A percentile compares a stretch with the other conserved stretches of the same genome.
These are phyloP conservation scores for Amphiprion clarkii DNA, from an alignment of 2,797 vertebrate species.

Conservation along the genomic window DNA sequence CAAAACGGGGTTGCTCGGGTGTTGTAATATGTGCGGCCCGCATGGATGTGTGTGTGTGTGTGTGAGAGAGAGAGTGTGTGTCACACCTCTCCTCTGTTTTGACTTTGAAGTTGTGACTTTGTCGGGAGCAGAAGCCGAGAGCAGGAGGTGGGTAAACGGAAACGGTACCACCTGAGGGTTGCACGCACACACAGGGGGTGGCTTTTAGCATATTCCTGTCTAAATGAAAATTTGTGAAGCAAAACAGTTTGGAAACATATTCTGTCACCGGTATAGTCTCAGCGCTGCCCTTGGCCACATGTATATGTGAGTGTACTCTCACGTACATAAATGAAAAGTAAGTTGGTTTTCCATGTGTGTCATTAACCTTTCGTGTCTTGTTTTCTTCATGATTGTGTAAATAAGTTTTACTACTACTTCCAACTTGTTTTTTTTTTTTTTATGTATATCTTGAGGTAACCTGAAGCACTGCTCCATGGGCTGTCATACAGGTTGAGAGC, in stretches of 20 bases:
- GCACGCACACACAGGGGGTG: background rate
- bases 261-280: conserved; percentile 48
- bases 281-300: conserved; percentile 52
- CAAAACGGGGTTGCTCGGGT: conserved; percentile 10
- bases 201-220: conserved; percentile 71
- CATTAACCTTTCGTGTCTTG: conserved; percentile 11
- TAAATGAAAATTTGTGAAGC: conserved; percentile 78
- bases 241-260: conserved; percentile 67
- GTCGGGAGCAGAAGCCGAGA: conserved; percentile 62
- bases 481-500: too few species aligned
- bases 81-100: conserved; percentile 57
- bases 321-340: conserved; percentile 1
- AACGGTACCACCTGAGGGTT: conserved; percentile 69
- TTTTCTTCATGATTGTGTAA: conserved; percentile 6
- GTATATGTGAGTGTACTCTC: background rate
- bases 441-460: too few species aligned
- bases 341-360: background rate
- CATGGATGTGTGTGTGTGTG: conserved; percentile 18
- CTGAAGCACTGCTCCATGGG: too few species aligned
- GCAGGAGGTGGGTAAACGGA: conserved; percentile 66
- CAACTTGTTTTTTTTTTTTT: too few species aligned
- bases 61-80: conserved; percentile 14
- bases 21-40: conserved; percentile 22
- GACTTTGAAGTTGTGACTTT: conserved; percentile 82
- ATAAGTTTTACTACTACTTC: too few species aligned